Conservation (phyloP, 2,797 vertebrate genomes). For the Okamejei kenojei region DNA sequence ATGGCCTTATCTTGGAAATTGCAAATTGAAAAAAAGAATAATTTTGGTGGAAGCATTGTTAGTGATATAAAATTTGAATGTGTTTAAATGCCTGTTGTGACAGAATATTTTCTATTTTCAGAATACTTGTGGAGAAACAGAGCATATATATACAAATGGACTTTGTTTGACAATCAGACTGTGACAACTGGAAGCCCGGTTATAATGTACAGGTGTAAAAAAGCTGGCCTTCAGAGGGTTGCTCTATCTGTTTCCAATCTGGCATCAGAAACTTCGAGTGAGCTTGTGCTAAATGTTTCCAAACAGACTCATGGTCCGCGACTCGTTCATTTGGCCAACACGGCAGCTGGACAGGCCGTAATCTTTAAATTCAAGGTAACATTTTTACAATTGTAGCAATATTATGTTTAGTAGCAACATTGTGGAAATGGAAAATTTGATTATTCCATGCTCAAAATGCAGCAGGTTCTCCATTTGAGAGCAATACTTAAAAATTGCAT, state of each 20-base stretch:
- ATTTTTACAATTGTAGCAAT: not conserved
- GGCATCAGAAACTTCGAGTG: conserved; percentile 38
- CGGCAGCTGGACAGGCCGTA: conserved; percentile 26
- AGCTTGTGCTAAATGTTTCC: conserved; percentile 39
- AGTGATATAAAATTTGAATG: not conserved
- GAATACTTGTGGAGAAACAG: conserved; percentile 39
- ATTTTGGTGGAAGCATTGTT: not conserved
- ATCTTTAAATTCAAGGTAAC: conserved; percentile 41
- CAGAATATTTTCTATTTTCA: conserved; percentile 30
- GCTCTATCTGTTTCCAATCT: conserved; percentile 40
- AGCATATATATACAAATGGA: conserved; percentile 42
- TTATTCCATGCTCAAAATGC: not conserved
- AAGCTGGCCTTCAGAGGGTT: conserved; percentile 38
- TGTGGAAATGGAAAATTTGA: not conserved
- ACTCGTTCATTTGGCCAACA: conserved; percentile 38
- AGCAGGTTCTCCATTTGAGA: not conserved
- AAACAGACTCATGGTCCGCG: conserved; percentile 22
- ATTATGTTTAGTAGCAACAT: not conserved
- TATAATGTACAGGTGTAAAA: conserved; percentile 37
- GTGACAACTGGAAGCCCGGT: conserved; percentile 40
- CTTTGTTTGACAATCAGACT: conserved; percentile 38
- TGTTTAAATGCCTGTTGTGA: not conserved
- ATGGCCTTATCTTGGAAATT: not conserved
- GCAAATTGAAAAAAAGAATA: not conserved
- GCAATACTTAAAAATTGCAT: not conserved